Evolutionary conservation across 1,140 invertebrate genomes (phyloP), one percentile per base, ranked within the genome.

Genomic region (Tetramorium simillimum): DNA sequence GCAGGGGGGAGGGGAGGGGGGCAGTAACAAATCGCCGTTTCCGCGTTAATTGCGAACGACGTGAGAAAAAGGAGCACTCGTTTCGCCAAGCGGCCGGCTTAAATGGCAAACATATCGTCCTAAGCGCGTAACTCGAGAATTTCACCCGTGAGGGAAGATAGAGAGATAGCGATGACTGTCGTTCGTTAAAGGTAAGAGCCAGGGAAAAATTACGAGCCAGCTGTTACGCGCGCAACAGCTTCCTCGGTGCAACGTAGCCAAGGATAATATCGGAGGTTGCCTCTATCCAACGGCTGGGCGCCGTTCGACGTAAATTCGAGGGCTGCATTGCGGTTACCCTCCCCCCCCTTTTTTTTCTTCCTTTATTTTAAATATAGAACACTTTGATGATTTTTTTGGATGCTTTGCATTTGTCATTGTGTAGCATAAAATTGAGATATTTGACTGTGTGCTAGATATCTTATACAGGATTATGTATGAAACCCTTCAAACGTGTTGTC

Each of bases 171-270:
- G 24, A 33, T 46, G 78, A 56, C 67, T 46, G 56, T 84, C 53
- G 67, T 82, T 82, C 24, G 40, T 40, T 21, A 21, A 37, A 73
- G 43, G 24, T 73, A 84, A 60, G 69, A 73, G 80, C 67, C 40
- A 72, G 70, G 70, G 80, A 82, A 82, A 82, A 60, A 62, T 82
- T 82, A 82, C 67, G 80, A 84, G 67, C 28, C 40, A 73, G 69
- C 51, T 84, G 80, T 84, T 75, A 73, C 67, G 80, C 80, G 80
- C 80, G 69, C 72, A 73, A 84, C 69, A 46, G 40, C 24, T 73
- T 46, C 43, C 33, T 4, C 67, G 67, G 40, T 72, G 3, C 9
- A 43, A 43, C 51, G 40, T 9, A 43, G 49, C 24, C 33, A n/a
- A 21, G 37, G 51, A 53, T n/a, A 70, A 72, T 82, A 58, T 82